Evolutionary conservation across 2,113 vertebrate genomes (phyloP).

Genomic region (Pavo muticus): DNA sequence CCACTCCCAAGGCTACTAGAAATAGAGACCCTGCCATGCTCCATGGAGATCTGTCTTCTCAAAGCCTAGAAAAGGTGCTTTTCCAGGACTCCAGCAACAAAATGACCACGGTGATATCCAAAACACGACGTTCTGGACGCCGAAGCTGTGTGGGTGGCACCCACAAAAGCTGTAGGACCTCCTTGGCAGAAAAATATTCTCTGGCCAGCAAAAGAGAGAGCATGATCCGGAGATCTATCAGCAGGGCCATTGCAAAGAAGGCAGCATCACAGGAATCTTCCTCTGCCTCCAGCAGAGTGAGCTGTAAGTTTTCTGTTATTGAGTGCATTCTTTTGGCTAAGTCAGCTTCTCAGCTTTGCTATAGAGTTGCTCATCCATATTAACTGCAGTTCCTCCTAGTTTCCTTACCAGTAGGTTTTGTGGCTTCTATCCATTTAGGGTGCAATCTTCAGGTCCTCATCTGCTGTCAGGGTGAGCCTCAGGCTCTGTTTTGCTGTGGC

Average conservation of each 20-base stretch:
- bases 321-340: rapidly evolving
- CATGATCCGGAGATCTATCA: constrained; percentile 78
- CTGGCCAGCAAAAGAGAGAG: constrained; percentile 79
- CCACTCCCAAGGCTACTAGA: not conserved
- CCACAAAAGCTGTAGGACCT: constrained; percentile 36
- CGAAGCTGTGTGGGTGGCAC: constrained; percentile 38
- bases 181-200: constrained; percentile 75
- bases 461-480: rapidly evolving
- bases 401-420: rapidly evolving
- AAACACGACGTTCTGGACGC: not conserved
- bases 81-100: not conserved
- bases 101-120: not conserved
- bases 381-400: not conserved
- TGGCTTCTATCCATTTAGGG: not conserved
- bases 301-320: constrained; percentile 76
- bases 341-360: not conserved
- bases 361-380: rapidly evolving
- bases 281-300: constrained; percentile 78
- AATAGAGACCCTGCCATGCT: rapidly evolving
- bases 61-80: not conserved
- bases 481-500: not conserved
- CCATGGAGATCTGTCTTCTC: not conserved
- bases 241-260: constrained; percentile 79
- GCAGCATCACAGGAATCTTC: constrained; percentile 66
- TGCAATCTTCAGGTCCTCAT: rapidly evolving